Conservation (phyloP, 2,113 vertebrate genomes). For the Baryphthengus martii region DNA sequence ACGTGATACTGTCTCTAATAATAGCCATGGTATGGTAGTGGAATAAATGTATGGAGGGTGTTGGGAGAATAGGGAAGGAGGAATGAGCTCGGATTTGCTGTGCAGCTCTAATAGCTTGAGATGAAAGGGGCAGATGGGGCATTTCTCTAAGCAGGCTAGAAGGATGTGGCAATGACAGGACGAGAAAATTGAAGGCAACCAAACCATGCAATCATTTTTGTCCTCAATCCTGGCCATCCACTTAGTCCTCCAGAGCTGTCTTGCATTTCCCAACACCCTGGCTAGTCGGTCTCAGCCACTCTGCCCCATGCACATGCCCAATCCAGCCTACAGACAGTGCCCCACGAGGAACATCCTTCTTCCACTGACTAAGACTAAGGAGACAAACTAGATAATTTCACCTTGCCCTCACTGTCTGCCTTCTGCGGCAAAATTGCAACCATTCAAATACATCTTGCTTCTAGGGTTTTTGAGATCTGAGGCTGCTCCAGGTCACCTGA, state of each 20-base stretch:
- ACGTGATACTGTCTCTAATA: not conserved
- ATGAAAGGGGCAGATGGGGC: not conserved
- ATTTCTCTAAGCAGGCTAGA: conserved; percentile 20
- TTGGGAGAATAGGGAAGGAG: conserved; percentile 13
- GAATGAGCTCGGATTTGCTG: conserved; percentile 23
- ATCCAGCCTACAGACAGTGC: not conserved
- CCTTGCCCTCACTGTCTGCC: not conserved
- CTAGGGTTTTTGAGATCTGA: not conserved
- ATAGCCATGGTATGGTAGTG: conserved; percentile 31
- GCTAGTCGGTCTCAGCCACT: not conserved
- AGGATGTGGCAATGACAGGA: conserved; percentile 35
- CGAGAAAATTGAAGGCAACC: conserved; percentile 20
- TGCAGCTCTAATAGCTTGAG: conserved; percentile 19
- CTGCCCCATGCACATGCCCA: not conserved
- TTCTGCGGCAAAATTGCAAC: not conserved
- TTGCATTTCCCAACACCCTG: not conserved
- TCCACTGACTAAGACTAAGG: not conserved
- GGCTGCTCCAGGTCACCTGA: not conserved
- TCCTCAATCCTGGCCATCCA: not conserved
- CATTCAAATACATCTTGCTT: not conserved
- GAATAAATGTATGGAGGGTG: conserved; percentile 55
- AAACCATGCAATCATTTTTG: not conserved
- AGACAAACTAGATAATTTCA: not conserved
- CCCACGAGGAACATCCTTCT: not conserved
- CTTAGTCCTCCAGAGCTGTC: conserved; percentile 34